phyloP scores from a whole-genome alignment of 2,113 vertebrate genomes.

The Hyaena hyaena region DNA sequence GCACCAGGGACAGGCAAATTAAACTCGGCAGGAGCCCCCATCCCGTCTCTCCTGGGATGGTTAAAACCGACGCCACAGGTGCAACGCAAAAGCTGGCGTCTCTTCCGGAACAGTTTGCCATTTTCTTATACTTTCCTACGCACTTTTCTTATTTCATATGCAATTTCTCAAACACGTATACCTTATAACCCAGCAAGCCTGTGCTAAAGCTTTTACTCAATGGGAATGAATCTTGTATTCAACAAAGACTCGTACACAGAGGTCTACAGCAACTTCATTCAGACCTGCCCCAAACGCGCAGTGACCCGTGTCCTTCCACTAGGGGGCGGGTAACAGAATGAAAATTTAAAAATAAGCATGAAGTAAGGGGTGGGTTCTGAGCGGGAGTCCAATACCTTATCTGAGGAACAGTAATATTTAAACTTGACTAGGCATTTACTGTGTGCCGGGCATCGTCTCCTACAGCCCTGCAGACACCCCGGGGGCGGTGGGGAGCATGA shows the following conservation, averaged over 20 bases:
- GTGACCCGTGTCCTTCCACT: accelerated
- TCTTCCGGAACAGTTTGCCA: background rate
- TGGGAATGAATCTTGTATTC: background rate
- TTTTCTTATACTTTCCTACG: background rate
- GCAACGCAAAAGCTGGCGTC: background rate
- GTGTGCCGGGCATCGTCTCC: background rate
- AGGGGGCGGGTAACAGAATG: background rate
- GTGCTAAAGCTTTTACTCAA: background rate
- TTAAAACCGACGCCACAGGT: background rate
- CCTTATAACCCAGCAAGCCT: too few relatives aligned
- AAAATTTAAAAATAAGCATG: background rate
- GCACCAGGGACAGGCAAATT: background rate
- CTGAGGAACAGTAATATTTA: background rate
- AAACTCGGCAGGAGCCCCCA: background rate
- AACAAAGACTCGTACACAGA: background rate
- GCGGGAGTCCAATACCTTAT: background rate
- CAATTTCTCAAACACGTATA: background rate
- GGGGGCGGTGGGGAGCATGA: accelerated
- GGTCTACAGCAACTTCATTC: too few relatives aligned
- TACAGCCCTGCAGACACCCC: background rate
- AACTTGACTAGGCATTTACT: background rate
- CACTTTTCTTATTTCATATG: background rate
- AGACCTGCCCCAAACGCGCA: accelerated
- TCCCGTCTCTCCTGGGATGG: too few relatives aligned
- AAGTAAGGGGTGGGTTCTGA: background rate